phyloP scores from a whole-genome alignment of 1,140 invertebrate species.

The Aphelenchoides fujianensis region DNA sequence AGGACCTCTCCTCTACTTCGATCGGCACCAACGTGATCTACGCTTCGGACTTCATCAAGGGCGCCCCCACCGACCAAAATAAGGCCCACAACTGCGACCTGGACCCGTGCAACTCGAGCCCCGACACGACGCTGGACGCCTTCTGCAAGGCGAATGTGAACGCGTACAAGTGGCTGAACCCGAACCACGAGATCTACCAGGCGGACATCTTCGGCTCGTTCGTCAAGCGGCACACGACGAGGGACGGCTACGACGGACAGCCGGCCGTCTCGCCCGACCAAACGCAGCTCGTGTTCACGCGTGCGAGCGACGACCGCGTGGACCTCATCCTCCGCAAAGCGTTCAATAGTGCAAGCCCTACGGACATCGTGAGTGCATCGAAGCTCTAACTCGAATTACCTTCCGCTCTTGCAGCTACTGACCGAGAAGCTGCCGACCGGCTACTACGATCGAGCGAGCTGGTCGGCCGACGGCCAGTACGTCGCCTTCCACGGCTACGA shows the following conservation, averaged over 20 bases:
- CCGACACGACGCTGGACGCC: background rate
- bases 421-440: background rate
- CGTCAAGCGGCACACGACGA: background rate
- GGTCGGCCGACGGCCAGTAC: background rate
- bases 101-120: background rate
- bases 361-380: background rate
- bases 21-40: too few relatives aligned
- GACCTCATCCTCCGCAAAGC: background rate
- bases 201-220: background rate
- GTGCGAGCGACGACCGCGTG: background rate
- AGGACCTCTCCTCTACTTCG: too few relatives aligned
- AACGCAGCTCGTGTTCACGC: background rate
- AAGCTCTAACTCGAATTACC: background rate
- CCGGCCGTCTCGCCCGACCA: background rate
- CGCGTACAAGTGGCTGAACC: background rate
- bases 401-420: background rate
- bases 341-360: background rate
- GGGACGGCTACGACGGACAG: background rate
- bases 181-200: background rate
- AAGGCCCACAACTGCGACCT: background rate
- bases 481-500: background rate
- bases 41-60: background rate
- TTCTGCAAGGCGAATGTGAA: background rate
- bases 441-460: background rate
- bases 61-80: background rate